Evolutionary conservation across 2,797 vertebrate species (phyloP).

Genomic region (Cirrhinus mrigala): DNA sequence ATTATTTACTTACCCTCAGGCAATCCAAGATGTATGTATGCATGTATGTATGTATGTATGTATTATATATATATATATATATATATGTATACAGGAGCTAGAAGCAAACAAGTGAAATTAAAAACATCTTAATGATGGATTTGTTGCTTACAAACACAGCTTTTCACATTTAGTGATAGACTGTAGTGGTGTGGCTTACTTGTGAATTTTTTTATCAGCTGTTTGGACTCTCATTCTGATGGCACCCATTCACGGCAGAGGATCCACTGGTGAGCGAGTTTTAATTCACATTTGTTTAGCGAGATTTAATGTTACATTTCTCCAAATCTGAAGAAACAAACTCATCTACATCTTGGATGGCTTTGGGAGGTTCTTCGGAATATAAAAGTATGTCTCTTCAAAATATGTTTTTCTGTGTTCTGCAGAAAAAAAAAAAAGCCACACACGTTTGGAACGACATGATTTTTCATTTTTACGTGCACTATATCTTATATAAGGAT

Average conservation of each 20-base stretch:
- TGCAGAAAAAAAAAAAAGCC: neutral
- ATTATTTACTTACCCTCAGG: neutral
- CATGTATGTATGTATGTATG: too few species aligned
- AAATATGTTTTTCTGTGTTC: neutral
- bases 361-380: neutral
- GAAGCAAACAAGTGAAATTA: neutral
- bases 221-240: neutral
- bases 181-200: neutral
- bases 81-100: neutral
- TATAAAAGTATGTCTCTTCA: neutral
- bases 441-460: neutral
- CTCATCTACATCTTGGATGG: too few species aligned
- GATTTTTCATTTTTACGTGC: neutral
- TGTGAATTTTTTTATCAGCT: neutral
- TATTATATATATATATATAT: too few species aligned
- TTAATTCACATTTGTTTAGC: too few species aligned
- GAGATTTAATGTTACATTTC: neutral
- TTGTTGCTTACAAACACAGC: neutral
- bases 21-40: neutral
- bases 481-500: neutral
- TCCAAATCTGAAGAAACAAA: too few species aligned
- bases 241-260: neutral
- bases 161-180: neutral
- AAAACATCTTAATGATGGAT: neutral
- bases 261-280: neutral